Evolutionary conservation across 1,140 invertebrate genomes (phyloP), one percentile per base, ranked within the genome.

Genomic region (Papilio polyxenes): DNA sequence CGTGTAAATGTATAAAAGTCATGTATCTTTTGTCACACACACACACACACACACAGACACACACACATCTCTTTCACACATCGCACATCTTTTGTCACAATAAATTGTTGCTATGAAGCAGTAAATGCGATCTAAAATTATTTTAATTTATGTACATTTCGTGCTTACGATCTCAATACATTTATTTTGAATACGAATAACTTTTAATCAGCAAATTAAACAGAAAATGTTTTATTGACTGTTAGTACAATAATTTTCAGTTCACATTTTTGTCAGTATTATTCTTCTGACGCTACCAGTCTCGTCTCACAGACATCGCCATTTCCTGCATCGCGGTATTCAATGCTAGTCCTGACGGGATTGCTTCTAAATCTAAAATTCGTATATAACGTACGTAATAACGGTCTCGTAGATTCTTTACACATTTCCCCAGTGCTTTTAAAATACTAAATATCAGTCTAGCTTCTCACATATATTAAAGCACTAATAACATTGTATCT

Each of bases 311-410:
- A 84, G 82, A 84, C 86, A 76, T 85, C 75, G 83, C 86, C 85
- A 89, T 88, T 89, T 89, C 86, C 88, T 85, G 85, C 83, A 81
- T 81, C 37, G 65, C 78, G 75, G 82, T 77, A 82, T 80, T 84
- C 82, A 80, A 40, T 65, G 76, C 23, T 53, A 40, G 44, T 81
- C 80, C 82, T 56, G 81, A n/a, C 84, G 83, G 81, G 85, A 86
- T 89, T 88, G 89, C 86, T 89, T 89, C 86, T 87, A 88, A 87
- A 89, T 90, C 84, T 89, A 77, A 85, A 80, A 79, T 65, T 48
- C 59, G 56, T 80, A 65, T 65, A 37, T 79, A 13, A 62, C 23
- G 7, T 65, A 80, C 59, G 40, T 80, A 37, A 80, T 80, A 80
- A 69, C 17, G 49, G 20, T 3, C 49, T 53, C 49, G 75, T 49